Evolutionary conservation across 2,797 vertebrate genomes (phyloP).

Genomic region (Hyperoplus lanceolatus): DNA sequence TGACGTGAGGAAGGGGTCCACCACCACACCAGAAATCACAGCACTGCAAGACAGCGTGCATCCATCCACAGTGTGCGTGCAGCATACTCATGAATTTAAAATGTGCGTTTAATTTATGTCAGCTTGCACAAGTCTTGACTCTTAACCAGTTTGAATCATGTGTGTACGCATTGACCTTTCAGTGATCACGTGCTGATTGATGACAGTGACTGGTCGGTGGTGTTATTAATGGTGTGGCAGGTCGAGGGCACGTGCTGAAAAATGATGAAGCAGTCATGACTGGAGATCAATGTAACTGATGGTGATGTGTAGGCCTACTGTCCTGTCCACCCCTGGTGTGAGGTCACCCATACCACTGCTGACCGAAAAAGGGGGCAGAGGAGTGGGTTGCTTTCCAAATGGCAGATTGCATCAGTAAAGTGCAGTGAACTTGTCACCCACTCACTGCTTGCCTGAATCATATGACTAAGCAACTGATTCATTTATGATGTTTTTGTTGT

Average conservation of each 20-base stretch:
- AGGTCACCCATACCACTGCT: slow-evolving; percentile 56
- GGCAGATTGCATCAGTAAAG: slow-evolving; percentile 35
- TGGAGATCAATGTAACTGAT: slow-evolving; percentile 45
- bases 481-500: slow-evolving; percentile 24
- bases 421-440: slow-evolving; percentile 50
- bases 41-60: slow-evolving; percentile 12
- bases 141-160: background rate
- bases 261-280: slow-evolving; percentile 36
- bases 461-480: slow-evolving; percentile 25
- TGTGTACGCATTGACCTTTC: slow-evolving; percentile 40
- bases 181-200: slow-evolving; percentile 23
- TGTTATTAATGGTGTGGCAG: slow-evolving; percentile 27
- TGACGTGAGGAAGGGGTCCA: background rate
- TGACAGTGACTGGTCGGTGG: slow-evolving; percentile 1
- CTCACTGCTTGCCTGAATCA: slow-evolving; percentile 39
- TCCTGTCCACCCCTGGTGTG: slow-evolving; percentile 21
- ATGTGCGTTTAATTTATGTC: background rate
- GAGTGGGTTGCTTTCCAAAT: slow-evolving; percentile 34
- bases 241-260: slow-evolving; percentile 38
- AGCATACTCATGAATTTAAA: background rate
- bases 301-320: slow-evolving; percentile 17
- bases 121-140: background rate
- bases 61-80: background rate
- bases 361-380: slow-evolving; percentile 33
- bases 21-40: slow-evolving; percentile 27